Evolutionary conservation across 2,888 invertebrate species (phyloP), one percentile per base, ranked within the genome.

Genomic region (Pterostichus niger): DNA sequence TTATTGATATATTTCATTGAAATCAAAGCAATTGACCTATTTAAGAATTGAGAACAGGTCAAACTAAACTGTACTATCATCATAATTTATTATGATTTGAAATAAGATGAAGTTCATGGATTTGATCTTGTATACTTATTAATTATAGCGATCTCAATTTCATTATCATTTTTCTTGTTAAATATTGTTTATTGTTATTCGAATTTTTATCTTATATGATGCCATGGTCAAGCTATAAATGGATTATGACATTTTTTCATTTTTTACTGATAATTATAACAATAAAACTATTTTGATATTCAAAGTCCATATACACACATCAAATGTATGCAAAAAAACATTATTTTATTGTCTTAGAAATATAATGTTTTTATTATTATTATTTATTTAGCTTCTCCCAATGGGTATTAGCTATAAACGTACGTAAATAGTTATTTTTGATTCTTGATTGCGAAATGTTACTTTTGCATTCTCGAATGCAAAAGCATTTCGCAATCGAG

Each of bases 261-360:
- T 35, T 24, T 80, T 79, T 84, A 83, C 80, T 78, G 82, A 82
- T 84, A 85, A 85, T 64, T 83, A 64, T 49, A 84, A 44, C 31
- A 59, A 40, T 59, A 35, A 52, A 35, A 59, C 49, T 83, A 61
- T 68, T 44, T 11, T 33, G 15, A 84, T 11, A 13, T 56, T 9
- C 40, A 40, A 5, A 1, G 40, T 40, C 40, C 40, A 40, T 7
- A 40, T 5, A 9, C 9, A 9, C 40, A 3, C 40, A 40, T 40
- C 24, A 24, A 24, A 24, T 24, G 24, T 24, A 24, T 24, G 24
- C n/a, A 24, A 24, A 24, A 24, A 24, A 24, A 24, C 24, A 24
- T 24, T 24, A 24, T 24, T 24, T 24, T 3, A 3, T 24, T 24
- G 24, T 24, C n/a, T n/a, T n/a, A n/a, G n/a, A n/a, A n/a, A n/a